Evolutionary conservation across 2,888 invertebrate genomes (phyloP), one percentile per base, ranked within the genome.

Genomic region (Argyra leucocephala): DNA sequence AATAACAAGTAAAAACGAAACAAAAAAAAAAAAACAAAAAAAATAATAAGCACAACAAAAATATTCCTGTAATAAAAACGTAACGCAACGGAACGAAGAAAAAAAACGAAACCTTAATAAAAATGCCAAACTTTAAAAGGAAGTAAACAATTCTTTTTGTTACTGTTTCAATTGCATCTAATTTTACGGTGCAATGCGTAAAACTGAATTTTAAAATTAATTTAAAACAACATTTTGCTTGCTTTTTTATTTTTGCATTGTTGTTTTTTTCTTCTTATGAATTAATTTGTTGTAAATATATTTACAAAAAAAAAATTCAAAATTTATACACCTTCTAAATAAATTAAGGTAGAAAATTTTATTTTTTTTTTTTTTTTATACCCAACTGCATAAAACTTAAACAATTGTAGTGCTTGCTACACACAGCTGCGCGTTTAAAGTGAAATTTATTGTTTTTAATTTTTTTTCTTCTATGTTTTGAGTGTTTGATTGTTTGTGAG

Each of bases 171-270:
- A 5, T 5, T 48, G 48, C 48, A 18, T 48, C 5, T 48, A 48
- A 48, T 48, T 48, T 48, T 12, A 48, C 48, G 48, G 48, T 48
- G 48, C 48, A 48, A 48, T 48, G 48, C 48, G 48, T 48, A 48
- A n/a, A 15, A 48, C 18, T 48, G 18, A 48, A 48, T 48, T 18
- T 48, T 37, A 15, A n/a, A 37, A 37, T 37, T 37, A 37, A 10
- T 10, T 37, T 3, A 37, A 26, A 26, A 26, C 26, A 48, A 3
- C n/a, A 15, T 48, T 48, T 15, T 48, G 2, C 48, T 48, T 48
- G 15, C 48, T 5, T 48, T 48, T 48, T 48, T 48, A 18, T 48
- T 18, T n/a, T 48, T n/a, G 12, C n/a, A 18, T 48, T 48, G 12
- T 48, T 48, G 48, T 48, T 48, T 7, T 5, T 31, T 31, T 31